Percentiles rank a stretch among this genome's conserved stretches.
Evolutionary conservation across 2,113 vertebrate genomes (phyloP).

Genomic region (Crotalus viridis): DNA sequence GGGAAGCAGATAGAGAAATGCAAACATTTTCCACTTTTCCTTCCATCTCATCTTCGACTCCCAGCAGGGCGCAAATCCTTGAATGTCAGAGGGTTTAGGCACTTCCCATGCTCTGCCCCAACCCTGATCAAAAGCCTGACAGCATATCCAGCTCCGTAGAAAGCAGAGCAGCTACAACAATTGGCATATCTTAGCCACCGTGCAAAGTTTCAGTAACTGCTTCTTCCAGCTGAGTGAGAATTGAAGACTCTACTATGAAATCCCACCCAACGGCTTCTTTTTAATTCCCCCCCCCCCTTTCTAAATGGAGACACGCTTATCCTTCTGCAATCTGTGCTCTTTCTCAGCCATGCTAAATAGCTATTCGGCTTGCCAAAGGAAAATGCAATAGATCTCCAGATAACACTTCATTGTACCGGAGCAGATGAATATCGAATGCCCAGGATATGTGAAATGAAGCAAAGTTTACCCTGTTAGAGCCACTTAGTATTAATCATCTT

Average conservation of each 20-base stretch:
- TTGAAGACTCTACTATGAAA: neutral
- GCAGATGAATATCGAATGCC: constrained; percentile 67
- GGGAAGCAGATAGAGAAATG: neutral
- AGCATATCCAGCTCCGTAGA: neutral
- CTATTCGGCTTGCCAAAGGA: constrained; percentile 13
- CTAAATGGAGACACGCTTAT: neutral
- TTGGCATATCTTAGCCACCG: neutral
- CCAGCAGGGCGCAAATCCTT: neutral
- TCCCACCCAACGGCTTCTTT: neutral
- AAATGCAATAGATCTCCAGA: constrained; percentile 64
- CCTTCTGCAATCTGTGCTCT: neutral
- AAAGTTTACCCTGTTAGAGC: constrained; percentile 62
- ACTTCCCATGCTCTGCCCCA: neutral
- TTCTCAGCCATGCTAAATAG: neutral
- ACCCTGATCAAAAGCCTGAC: neutral
- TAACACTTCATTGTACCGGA: constrained; percentile 49
- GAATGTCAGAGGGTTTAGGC: neutral
- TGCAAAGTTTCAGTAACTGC: rapidly evolving
- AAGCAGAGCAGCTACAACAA: neutral
- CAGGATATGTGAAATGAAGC: constrained; percentile 62
- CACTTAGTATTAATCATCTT: constrained; percentile 76
- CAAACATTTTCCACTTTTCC: neutral
- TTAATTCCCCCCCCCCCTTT: neutral
- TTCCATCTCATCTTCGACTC: neutral
- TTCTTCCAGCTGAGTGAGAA: neutral